These are phyloP conservation scores for Styela plicata DNA, from an alignment of 23 tunicate genomes.

Conservation along the genomic window DNA sequence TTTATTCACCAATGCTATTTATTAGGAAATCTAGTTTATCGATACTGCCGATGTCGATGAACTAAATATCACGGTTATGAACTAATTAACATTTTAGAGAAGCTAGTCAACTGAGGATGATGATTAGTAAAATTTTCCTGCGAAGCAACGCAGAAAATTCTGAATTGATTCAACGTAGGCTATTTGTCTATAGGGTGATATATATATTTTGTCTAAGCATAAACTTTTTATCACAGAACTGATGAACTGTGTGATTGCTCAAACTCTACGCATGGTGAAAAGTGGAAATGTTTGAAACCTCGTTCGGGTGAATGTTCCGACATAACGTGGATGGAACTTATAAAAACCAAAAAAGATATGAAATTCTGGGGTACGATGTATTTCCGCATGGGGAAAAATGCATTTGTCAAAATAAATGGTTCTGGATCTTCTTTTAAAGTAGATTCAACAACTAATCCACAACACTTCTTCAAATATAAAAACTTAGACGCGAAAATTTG, in stretches of 20 bases:
- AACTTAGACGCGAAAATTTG: neutral
- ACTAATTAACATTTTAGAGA: no score
- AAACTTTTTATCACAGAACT: neutral
- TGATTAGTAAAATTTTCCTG: no score
- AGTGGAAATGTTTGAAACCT: constrained; percentile 29
- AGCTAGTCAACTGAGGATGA: no score
- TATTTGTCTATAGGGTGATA: no score
- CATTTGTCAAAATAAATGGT: neutral
- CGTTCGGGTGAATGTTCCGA: constrained; percentile 40
- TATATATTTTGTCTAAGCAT: neutral
- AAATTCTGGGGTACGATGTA: neutral
- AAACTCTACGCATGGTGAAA: constrained; percentile 42
- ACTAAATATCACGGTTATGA: no score
- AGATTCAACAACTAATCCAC: neutral
- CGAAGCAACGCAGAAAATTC: no score
- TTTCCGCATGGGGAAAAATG: neutral
- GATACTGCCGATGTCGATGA: no score
- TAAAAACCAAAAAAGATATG: neutral
- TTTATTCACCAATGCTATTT: no score
- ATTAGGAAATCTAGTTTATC: no score
- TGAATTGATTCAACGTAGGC: no score
- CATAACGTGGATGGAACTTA: neutral
- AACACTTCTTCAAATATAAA: neutral
- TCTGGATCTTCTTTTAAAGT: neutral
- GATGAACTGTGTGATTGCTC: constrained; percentile 26